Base-by-base conservation (phyloP, 2,113 vertebrate genomes). In the Percina caprodes region DNA sequence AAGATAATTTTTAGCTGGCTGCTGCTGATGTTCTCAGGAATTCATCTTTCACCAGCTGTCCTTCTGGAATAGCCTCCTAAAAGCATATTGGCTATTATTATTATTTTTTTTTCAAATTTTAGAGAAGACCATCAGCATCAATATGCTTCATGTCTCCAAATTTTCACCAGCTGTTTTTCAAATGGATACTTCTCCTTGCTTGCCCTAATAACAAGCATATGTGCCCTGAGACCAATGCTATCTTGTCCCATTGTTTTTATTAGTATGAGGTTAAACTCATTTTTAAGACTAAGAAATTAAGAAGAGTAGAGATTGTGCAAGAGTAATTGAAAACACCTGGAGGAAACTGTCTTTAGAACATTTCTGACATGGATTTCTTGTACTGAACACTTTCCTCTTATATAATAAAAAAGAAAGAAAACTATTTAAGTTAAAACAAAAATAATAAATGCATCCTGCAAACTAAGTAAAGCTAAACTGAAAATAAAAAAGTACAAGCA, bases 11-110 rank as follows among this genome's bases (percentile, higher is more conserved):
- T 18, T 0, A 46, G 58, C 7, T 66, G 63, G 35, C 8, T 77
- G 66, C 70, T 91, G 88, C 92, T 91, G 91, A 88, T 89, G 21
- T 91, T 94, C 70, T 88, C 86, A 85, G 66, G 83, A 79, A 67
- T 67, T 82, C 24, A 77, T 76, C 23, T 73, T 72, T 87, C 19
- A 35, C 46, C 26, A 60, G 46, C 55, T 58, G 26, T 61, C 58
- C 30, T 79, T 55, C 68, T 80, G 69, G 56, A 30, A 74, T 60
- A 66, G 59, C 15, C 71, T 81, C 8, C 72, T 69, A 30, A 84
- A 88, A 79, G 73, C 67, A 76, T 74, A 51, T 75, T 80, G 0
- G 5, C 24, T 42, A 4, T 54, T 69, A 69, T 54, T 78, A 4
- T 70, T 45, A 30, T 30, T 30, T 30, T 30, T 39, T 6, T 3